Evolutionary conservation across 2,113 vertebrate species (phyloP), one percentile per base, ranked within the genome.

Genomic region (Mesitornis unicolor): DNA sequence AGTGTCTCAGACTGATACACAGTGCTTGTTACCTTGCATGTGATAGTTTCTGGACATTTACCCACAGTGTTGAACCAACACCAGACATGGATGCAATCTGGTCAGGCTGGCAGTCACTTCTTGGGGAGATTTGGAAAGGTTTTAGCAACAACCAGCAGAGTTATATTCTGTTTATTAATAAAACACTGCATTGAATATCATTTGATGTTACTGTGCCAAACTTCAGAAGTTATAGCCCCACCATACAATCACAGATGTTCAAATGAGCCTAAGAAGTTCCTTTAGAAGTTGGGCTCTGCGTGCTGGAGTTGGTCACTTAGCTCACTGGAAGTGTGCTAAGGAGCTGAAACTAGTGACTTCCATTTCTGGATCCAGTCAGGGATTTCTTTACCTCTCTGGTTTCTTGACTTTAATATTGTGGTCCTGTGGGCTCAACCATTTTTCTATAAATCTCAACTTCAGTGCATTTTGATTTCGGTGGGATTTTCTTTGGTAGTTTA

Each of bases 351-450:
- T 96, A 83, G 50, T 40, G 60, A 59, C 80, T 96, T 97, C 95
- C 96, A 84, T 84, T 97, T 96, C 93, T 89, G 95, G 43, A 87
- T 96, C 53, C 79, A 77, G 45, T 73, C 40, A 57, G 91, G 91
- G 89, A 94, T 95, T 96, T 98, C 97, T 97, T 93, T 97, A 95
- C 89, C 80, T 95, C 95, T 97, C 91, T 83, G 47, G 77, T 96
- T 97, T 83, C 88, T 97, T 93, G 87, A 89, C 93, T 96, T 94
- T 97, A 96, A 75, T 91, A 11, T 61, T 97, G 67, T 85, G 79
- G 90, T 95, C 81, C 86, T 97, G 92, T 81, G 82, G 92, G 82
- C 90, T 97, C 63, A 56, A 91, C 87, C 80, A 60, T 94, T 85
- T 97, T 97, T 98, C 97, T 90, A 61, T 94, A 91, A 95, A 93